Evolutionary conservation across 2,888 invertebrate species (phyloP).

Genomic region (Cremastinae sp.): DNA sequence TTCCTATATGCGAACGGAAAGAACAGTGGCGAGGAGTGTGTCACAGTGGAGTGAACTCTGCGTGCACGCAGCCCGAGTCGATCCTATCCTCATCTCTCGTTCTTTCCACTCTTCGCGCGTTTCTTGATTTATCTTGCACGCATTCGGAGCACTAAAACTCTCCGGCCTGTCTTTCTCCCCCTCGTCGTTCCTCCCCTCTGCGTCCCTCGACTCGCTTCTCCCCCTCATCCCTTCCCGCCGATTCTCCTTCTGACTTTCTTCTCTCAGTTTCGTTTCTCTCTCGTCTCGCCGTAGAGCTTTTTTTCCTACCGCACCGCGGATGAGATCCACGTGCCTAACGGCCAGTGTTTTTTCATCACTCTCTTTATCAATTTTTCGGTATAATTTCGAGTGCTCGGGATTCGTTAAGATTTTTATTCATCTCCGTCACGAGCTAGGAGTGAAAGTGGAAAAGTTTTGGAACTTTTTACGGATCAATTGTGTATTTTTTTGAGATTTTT

Average conservation of each 20-base stretch:
- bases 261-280: constrained; percentile 33
- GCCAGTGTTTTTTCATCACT: constrained; percentile 16
- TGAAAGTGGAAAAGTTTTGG: too few relatives aligned
- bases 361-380: not conserved
- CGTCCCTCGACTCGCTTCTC: not conserved
- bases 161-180: constrained; percentile 26
- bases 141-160: constrained; percentile 50
- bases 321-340: constrained; percentile 30
- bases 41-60: constrained; percentile 47
- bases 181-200: not conserved
- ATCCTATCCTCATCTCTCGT: constrained; percentile 48
- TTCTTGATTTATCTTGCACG: constrained; percentile 62
- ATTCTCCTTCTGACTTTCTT: constrained; percentile 30
- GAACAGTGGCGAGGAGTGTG: constrained; percentile 12
- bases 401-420: too few relatives aligned
- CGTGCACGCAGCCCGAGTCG: constrained; percentile 48
- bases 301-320: not conserved
- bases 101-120: constrained; percentile 48
- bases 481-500: too few relatives aligned
- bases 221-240: not conserved
- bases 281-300: constrained; percentile 24
- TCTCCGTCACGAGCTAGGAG: too few relatives aligned
- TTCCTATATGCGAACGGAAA: not conserved
- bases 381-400: too few relatives aligned
- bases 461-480: too few relatives aligned